These are phyloP conservation scores for Phymastichus coffea DNA, from an alignment of 1,140 invertebrate species.

Conservation along the genomic window DNA sequence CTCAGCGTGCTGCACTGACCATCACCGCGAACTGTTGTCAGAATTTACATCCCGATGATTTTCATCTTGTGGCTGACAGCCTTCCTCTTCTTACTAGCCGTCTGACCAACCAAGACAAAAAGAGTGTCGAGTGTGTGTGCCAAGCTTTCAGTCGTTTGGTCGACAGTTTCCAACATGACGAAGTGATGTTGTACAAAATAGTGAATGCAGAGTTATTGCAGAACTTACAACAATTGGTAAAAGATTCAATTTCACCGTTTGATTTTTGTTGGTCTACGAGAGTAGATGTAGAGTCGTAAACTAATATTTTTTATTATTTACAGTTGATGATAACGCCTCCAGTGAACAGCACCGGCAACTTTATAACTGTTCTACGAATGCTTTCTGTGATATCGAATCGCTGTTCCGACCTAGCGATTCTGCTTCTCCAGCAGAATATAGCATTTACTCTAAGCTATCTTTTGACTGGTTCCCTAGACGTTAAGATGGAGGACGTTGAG, in stretches of 20 bases:
- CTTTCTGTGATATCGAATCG: conserved; percentile 92
- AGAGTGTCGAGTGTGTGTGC: conserved; percentile 96
- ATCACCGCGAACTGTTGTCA: conserved; percentile 97
- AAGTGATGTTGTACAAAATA: conserved; percentile 89
- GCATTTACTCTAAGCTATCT: conserved; percentile 91
- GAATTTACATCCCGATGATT: conserved; percentile 90
- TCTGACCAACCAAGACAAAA: conserved; percentile 94
- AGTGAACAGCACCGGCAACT: conserved; percentile 88
- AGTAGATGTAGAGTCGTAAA: background rate
- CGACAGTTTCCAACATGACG: conserved; percentile 94
- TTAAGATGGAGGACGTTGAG: conserved; percentile 71
- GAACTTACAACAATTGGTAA: conserved; percentile 87
- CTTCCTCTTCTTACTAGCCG: conserved; percentile 82
- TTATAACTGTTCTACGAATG: conserved; percentile 94
- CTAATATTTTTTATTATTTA: conserved; percentile 30
- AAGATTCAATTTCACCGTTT: no score
- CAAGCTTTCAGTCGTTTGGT: conserved; percentile 93
- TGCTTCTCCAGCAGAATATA: conserved; percentile 91
- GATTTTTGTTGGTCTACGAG: background rate
- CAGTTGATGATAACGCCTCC: conserved; percentile 90
- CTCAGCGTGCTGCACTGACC: conserved; percentile 90
- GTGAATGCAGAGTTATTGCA: conserved; percentile 88
- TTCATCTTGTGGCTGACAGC: conserved; percentile 87
- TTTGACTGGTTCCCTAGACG: conserved; percentile 78
- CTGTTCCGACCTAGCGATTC: conserved; percentile 89